Evolutionary conservation across 2,797 vertebrate genomes (phyloP).

Genomic region (Pseudocheirus occidentalis): DNA sequence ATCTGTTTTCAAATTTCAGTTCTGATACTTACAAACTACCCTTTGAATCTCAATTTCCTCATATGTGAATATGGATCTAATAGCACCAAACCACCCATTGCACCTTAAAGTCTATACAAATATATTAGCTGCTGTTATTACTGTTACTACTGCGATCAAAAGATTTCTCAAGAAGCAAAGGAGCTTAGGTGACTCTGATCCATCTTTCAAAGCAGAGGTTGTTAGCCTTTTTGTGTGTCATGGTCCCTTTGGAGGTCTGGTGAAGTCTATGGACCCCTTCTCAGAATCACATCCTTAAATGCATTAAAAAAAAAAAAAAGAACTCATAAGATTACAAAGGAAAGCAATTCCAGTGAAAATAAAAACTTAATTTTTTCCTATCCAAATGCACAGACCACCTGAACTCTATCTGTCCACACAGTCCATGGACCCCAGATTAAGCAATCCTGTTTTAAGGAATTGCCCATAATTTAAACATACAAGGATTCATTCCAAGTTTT

Average conservation of each 20-base stretch:
- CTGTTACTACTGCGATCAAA: slow-evolving; percentile 28
- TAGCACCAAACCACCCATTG: neutral
- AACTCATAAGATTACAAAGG: neutral
- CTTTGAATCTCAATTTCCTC: neutral
- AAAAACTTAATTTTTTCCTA: neutral
- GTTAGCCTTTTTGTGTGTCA: neutral
- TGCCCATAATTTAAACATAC: slow-evolving; percentile 32
- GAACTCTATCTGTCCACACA: neutral
- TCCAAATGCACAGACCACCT: neutral
- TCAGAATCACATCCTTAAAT: neutral
- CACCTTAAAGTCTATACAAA: neutral
- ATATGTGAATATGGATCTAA: neutral
- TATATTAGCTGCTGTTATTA: neutral
- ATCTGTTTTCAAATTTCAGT: neutral
- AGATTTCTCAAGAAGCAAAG: slow-evolving; percentile 37
- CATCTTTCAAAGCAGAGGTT: slow-evolving; percentile 31
- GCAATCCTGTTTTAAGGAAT: neutral
- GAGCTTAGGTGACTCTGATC: neutral
- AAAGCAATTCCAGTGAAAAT: neutral
- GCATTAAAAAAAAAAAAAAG: neutral
- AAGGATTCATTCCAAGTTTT: slow-evolving; percentile 25
- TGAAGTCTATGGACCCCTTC: neutral
- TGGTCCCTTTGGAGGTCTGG: neutral
- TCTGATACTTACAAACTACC: neutral
- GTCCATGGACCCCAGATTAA: neutral